Base-by-base conservation (phyloP, 2,797 vertebrate species). In the Sebastes matsubarae region DNA sequence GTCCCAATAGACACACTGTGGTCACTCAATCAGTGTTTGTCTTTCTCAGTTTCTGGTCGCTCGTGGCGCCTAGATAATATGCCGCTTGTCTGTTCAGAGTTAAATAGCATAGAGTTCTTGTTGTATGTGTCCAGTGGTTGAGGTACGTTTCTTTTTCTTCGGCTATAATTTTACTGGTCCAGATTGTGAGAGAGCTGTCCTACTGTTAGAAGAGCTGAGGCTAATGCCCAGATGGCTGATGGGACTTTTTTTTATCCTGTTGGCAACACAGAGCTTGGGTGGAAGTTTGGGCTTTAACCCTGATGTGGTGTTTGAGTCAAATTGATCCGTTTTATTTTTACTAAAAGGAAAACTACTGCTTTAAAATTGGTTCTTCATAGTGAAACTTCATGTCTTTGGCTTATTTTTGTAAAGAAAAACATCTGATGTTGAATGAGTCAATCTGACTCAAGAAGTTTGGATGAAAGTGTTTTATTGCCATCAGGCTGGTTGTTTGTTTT, bases 71-170 rank as follows among this genome's bases (percentile, higher is more conserved):
- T 25, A 55, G 46, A 85, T 83, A 70, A 59, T 73, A 55, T 84
- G 70, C 68, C 71, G 68, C 68, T 77, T 70, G 46, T 81, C 58
- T 75, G 58, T 82, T 80, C 61, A 55, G 50, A 25, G 58, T 14
- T 38, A 65, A 84, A 78, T 18, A 59, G 27, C 36, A 34, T 9
- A 25, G n/a, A 57, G 54, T 55, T 55, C 59, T 70, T 69, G 22
- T 54, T 24, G 66, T n/a, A 58, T 34, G 42, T 75, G 58, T 46
- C 72, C 78, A 80, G 16, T 42, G 9, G 50, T 77, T 65, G 52
- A 72, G 61, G 76, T 18, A 18, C 20, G 3, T 57, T 69, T 71
- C 4, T 50, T 60, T 64, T n/a, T 42, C 36, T 67, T 67, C 67
- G 46, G 55, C 24, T 27, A 6, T 29, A 59, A 29, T 63, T 50